Conservation (phyloP, 30 jellyfish, hydroid and myxozoan genomes). For the Aurelia aurita region DNA sequence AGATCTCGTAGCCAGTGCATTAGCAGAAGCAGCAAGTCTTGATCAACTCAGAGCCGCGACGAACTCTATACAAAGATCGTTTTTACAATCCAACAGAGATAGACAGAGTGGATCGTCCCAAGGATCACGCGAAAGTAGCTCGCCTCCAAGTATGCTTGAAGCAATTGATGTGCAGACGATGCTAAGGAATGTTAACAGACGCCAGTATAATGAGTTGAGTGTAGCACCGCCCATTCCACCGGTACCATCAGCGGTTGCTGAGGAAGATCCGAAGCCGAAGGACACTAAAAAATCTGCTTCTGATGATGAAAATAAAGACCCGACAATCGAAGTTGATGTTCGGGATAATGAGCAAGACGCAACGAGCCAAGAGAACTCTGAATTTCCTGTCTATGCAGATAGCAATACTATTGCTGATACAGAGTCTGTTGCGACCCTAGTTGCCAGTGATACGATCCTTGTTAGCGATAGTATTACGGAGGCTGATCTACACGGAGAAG, state of each 20-base stretch:
- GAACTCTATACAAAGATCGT: slow-evolving; percentile 57
- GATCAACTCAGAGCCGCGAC: slow-evolving; percentile 94
- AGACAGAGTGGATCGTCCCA: slow-evolving; percentile 77
- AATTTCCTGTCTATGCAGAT: slow-evolving; percentile 9
- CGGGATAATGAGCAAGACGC: too few species aligned
- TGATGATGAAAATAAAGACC: too few species aligned
- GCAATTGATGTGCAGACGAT: slow-evolving; percentile 23
- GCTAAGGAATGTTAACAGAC: not conserved
- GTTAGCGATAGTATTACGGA: not conserved
- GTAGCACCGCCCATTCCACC: too few species aligned
- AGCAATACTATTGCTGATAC: not conserved
- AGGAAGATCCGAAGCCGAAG: too few species aligned
- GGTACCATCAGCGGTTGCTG: too few species aligned
- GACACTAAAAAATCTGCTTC: too few species aligned
- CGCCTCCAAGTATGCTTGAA: slow-evolving; percentile 70
- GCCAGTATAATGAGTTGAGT: not conserved
- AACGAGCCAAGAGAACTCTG: not conserved
- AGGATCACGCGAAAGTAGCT: slow-evolving; percentile 90
- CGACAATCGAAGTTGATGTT: too few species aligned
- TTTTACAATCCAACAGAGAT: slow-evolving; percentile 36
- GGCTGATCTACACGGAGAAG: not conserved
- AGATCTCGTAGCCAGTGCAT: slow-evolving; percentile 97
- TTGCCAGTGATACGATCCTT: too few species aligned
- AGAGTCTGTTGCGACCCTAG: not conserved
- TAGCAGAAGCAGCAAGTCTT: slow-evolving; percentile 96